Conservation (phyloP, 2,797 vertebrate species). For the Heliangelus exortis region DNA sequence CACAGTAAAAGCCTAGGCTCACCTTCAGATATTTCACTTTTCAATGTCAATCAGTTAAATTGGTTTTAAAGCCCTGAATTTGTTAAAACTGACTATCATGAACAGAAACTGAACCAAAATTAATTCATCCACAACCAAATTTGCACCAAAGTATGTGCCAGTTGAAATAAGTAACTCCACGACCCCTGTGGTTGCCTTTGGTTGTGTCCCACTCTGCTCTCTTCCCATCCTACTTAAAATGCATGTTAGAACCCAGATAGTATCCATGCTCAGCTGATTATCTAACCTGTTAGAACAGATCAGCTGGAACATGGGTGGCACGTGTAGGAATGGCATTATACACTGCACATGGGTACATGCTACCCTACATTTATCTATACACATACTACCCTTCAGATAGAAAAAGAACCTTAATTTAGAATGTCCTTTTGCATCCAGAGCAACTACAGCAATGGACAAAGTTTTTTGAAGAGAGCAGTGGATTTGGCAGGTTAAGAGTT, state of each 20-base stretch:
- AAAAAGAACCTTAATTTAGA: not conserved
- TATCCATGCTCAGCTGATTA: not conserved
- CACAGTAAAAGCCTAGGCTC: not conserved
- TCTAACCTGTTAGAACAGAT: not conserved
- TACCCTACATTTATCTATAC: too few relatives aligned
- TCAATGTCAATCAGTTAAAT: not conserved
- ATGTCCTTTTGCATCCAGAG: not conserved
- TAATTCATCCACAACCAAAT: not conserved
- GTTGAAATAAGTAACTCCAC: not conserved
- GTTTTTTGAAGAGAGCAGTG: not conserved
- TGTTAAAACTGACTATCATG: not conserved
- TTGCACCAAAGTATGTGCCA: rapidly evolving
- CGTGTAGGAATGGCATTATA: not conserved
- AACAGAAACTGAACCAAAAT: not conserved
- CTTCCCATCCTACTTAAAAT: not conserved
- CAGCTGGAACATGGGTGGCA: not conserved
- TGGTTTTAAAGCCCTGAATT: not conserved
- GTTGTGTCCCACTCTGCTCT: not conserved
- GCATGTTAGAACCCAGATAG: not conserved
- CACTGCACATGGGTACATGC: not conserved
- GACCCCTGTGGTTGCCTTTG: not conserved
- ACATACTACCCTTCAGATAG: not conserved
- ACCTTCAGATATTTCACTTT: not conserved
- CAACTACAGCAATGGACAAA: rapidly evolving
- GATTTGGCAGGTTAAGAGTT: too few relatives aligned